These are phyloP conservation scores for Smutsia gigantea DNA, from an alignment of 2,797 vertebrate genomes.

Conservation along the genomic window DNA sequence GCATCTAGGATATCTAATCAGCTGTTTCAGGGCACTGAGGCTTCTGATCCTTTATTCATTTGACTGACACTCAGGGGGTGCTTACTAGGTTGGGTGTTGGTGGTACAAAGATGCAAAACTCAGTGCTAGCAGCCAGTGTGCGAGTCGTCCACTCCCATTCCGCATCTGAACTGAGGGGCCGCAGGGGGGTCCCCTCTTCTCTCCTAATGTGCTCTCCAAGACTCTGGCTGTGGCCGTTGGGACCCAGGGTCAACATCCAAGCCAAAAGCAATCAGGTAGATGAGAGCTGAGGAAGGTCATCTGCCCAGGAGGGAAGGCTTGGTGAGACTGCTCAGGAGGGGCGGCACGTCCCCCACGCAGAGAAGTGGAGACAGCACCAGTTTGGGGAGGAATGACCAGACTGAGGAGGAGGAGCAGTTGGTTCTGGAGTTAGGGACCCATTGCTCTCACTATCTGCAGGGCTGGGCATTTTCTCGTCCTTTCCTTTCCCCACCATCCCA, in stretches of 20 bases:
- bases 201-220: fast-evolving
- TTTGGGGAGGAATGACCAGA: neutral
- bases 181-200: neutral
- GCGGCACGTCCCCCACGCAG: fast-evolving
- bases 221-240: neutral
- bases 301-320: neutral
- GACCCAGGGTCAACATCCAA: neutral
- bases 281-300: neutral
- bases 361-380: neutral
- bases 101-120: neutral
- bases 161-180: neutral
- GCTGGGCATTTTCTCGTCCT: fast-evolving
- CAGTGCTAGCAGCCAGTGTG: fast-evolving
- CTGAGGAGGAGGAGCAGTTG: neutral
- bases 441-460: neutral
- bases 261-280: fast-evolving
- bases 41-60: neutral
- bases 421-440: neutral
- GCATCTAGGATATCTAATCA: neutral
- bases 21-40: too few relatives aligned
- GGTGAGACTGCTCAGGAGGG: neutral
- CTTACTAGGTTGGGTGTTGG: neutral
- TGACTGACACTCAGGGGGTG: fast-evolving
- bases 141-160: too few relatives aligned
- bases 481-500: fast-evolving